Percentiles rank a stretch among this genome's conserved stretches.
Conservation (phyloP, 2,797 vertebrate species). For the Lutjanus campechanus region DNA sequence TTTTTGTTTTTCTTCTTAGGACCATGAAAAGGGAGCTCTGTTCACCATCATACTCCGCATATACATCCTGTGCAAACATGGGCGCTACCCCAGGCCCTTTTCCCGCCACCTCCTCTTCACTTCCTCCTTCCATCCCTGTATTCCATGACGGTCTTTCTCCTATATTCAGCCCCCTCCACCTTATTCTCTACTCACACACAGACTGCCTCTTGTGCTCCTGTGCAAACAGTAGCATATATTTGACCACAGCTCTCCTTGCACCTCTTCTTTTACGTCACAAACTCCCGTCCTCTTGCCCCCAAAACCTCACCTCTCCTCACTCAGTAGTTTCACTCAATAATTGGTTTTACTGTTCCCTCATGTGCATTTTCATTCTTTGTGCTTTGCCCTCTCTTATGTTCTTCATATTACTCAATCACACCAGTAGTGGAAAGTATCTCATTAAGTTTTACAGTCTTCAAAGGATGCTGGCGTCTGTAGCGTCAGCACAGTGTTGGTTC, state of each 20-base stretch:
- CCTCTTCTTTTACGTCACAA: conserved; percentile 54
- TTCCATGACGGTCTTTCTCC: conserved; percentile 62
- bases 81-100: conserved; percentile 53
- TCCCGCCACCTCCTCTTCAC: conserved; percentile 48
- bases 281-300: not conserved
- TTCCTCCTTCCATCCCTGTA: conserved; percentile 32
- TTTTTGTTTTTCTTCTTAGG: not conserved
- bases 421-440: conserved; percentile 61
- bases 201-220: conserved; percentile 65
- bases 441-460: conserved; percentile 52
- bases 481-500: conserved; percentile 25
- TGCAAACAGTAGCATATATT: conserved; percentile 61
- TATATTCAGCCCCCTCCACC: conserved; percentile 26
- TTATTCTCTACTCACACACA: conserved; percentile 53
- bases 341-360: not conserved
- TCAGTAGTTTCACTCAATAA: conserved; percentile 22
- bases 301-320: conserved; percentile 2
- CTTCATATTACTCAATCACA: conserved; percentile 19
- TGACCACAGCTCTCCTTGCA: conserved; percentile 35
- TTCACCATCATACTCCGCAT: conserved; percentile 32
- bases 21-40: conserved; percentile 63
- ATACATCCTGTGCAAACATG: conserved; percentile 70
- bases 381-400: not conserved
- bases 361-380: conserved; percentile 19
- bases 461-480: conserved; percentile 39